Evolutionary conservation across 2,888 invertebrate species (phyloP), one percentile per base, ranked within the genome.

Genomic region (Lomographa bimaculata): DNA sequence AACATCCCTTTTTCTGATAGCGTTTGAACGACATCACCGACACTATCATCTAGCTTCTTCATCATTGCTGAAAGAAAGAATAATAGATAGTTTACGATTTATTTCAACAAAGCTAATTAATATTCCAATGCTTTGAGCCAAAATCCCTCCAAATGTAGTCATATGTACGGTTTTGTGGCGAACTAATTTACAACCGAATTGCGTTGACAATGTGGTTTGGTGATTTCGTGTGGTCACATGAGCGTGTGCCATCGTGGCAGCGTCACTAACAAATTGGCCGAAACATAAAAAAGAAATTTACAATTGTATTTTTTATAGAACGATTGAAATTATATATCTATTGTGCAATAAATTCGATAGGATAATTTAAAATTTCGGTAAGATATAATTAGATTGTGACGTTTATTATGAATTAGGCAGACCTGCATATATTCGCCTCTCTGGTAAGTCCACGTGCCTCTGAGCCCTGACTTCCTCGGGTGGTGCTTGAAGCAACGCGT

Each of bases 21-120:
- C 2, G 94, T 92, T 28, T 90, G 70, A 0, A 96, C 90, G 6
- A 98, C 91, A 18, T 92, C 90, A 0, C 97, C 97, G 0, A 98
- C 92, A 19, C 97, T 95, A 41, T 94, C 92, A 69, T 98, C 98
- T 59, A 98, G 80, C 55, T 94, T 94, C 9, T 94, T 92, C 1
- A 97, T 91, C 93, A 97, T 95, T 5, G 95, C 97, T 95, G 71
- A 39, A 90, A 90, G 45, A 25, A 36, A 36, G 5, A 6, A 8
- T 17, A 24, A 20, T 29, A 5, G 3, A 5, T 7, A 23, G 29
- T 36, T 9, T 8, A 4, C 9, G 10, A 16, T n/a, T n/a, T n/a
- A n/a, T n/a, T n/a, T n/a, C n/a, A n/a, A n/a, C n/a, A n/a, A n/a
- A n/a, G n/a, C n/a, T n/a, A n/a, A n/a, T n/a, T n/a, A n/a, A n/a